A percentile compares a stretch with the other conserved stretches of the same genome.
Evolutionary conservation across 2,113 vertebrate species (phyloP).

Genomic region (Vimba vimba): DNA sequence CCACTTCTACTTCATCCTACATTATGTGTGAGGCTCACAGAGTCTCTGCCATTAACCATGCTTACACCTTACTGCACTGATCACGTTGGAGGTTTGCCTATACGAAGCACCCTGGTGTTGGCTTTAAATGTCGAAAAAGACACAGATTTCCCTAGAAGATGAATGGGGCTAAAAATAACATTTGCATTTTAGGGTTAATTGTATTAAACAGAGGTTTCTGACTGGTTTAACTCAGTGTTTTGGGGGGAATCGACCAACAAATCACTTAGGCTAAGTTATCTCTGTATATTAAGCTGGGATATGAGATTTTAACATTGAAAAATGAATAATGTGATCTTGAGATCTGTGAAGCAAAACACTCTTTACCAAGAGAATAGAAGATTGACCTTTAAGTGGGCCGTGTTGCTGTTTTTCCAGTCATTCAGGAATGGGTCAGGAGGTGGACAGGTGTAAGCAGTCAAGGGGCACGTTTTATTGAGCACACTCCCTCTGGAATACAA

Average conservation of each 20-base stretch:
- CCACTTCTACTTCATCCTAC: neutral
- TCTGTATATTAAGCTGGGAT: neutral
- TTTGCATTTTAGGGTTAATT: neutral
- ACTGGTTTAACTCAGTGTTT: neutral
- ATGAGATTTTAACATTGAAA: neutral
- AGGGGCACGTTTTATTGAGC: neutral
- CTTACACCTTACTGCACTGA: neutral
- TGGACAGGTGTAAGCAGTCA: constrained; percentile 5
- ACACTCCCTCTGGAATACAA: neutral
- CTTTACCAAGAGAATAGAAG: neutral
- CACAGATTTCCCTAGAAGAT: neutral
- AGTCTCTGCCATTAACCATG: neutral
- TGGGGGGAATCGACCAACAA: neutral
- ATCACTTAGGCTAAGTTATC: neutral
- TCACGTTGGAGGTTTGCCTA: neutral
- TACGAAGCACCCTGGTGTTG: neutral
- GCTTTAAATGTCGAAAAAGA: neutral
- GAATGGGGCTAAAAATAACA: neutral
- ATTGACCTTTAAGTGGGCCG: constrained; percentile 20
- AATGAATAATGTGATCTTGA: no score
- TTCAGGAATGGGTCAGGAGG: constrained; percentile 23
- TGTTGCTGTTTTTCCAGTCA: neutral
- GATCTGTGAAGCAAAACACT: neutral
- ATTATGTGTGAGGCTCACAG: neutral
- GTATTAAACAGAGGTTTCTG: neutral